phyloP scores from a whole-genome alignment of 1,140 invertebrate species.

The Ceratitis capitata region DNA sequence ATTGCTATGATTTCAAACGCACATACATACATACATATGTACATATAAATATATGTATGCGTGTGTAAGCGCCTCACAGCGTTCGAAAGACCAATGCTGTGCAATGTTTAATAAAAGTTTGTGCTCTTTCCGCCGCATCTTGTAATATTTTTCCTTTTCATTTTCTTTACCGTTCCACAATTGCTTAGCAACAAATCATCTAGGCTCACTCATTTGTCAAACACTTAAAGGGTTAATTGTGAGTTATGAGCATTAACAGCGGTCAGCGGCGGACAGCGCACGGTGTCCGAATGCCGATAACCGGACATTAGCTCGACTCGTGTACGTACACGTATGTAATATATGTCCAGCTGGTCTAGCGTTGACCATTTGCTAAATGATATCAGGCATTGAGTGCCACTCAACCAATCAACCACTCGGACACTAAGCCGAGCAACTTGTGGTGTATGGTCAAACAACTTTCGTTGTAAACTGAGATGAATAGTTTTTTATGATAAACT shows the following conservation, averaged over 20 bases:
- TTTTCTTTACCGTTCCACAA: background rate
- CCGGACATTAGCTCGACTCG: too few relatives aligned
- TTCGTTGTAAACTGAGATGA: background rate
- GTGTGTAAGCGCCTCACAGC: background rate
- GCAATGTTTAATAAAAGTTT: background rate
- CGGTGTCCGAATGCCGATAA: too few relatives aligned
- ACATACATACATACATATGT: too few relatives aligned
- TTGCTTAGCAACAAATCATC: conserved; percentile 7
- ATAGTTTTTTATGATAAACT: background rate
- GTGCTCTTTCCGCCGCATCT: background rate
- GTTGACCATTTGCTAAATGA: background rate
- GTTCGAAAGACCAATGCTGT: background rate
- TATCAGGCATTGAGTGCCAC: too few relatives aligned
- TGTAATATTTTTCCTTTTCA: background rate
- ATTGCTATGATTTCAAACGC: background rate
- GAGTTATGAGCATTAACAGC: conserved; percentile 16
- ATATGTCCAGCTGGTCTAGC: background rate
- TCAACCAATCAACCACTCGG: too few relatives aligned
- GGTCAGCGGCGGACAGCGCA: background rate
- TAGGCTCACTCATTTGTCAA: background rate
- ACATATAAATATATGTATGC: background rate
- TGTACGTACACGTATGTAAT: too few relatives aligned
- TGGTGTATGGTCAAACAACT: background rate
- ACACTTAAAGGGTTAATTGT: conserved; percentile 31
- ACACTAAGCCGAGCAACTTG: too few relatives aligned